Evolutionary conservation across 2,113 vertebrate species (phyloP), one percentile per base, ranked within the genome.

Genomic region (Gymnorhina tibicen): DNA sequence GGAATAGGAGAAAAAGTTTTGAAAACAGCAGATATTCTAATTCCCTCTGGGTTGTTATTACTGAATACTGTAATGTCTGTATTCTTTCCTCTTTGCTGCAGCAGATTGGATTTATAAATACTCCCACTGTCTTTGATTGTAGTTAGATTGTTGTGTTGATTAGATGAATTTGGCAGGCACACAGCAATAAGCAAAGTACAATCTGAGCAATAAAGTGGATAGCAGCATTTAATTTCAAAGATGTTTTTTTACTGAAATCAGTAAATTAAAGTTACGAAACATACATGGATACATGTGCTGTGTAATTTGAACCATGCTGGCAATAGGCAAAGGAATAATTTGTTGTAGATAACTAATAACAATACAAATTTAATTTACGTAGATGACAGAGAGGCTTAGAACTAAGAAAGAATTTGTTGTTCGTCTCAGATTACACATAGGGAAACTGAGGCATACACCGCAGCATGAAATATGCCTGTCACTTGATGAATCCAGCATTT

Each of bases 101-200:
- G 78, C 69, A 95, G 83, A 95, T 32, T 95, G 66, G 69, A 56
- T 95, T 97, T 86, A 75, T 91, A 95, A 96, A 88, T 89, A 94
- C 94, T 96, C 90, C 95, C 94, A 73, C 93, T 92, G 87, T 84
- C 85, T 93, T 96, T 97, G 85, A 95, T 90, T 96, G 75, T 24
- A 91, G 87, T 88, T 91, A 96, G 89, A 77, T 84, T 82, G 68
- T 92, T 78, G 44, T 17, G 74, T 44, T 95, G 62, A 95, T 93
- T 87, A 91, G 78, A 89, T 67, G 64, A 91, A 35, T 44, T 68
- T 85, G 84, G 80, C 96, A 77, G 28, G 66, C 85, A 27, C 12
- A 23, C 41, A 35, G 63, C 41, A 86, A 56, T 63, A 94, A 89
- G 68, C 21, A 64, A 82, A 96, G 74, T 55, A 70, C 68, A 80